Evolutionary conservation across 2,797 vertebrate species (phyloP), one percentile per base, ranked within the genome.

Genomic region (Clamator glandarius): DNA sequence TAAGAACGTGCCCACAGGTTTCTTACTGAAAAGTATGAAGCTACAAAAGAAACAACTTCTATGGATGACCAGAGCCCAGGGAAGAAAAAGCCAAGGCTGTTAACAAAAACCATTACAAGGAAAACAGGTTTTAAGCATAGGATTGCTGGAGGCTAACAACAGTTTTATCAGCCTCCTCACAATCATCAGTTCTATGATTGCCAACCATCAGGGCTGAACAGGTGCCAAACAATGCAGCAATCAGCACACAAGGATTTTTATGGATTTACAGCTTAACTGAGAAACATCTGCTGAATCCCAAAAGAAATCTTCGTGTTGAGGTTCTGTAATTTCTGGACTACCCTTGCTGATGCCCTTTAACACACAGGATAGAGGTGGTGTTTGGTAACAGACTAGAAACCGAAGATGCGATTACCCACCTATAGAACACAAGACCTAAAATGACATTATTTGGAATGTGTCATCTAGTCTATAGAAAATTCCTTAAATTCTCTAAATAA

Each of bases 351-450:
- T 33, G 28, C 23, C 33, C 33, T 81, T 25, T 19, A 42, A 33
- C 12, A 9, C 28, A 8, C 2, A 5, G 68, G 11, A 29, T 10
- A 41, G 46, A 61, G 17, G 25, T 8, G 20, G 17, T 1, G 0
- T 54, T 52, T 35, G 24, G 51, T 13, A 46, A 54, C 29, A 64
- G 26, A 24, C 39, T 51, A n/a, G 36, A 52, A 84, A 91, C 50
- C 52, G 31, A 77, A 50, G 33, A 6, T 3, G 1, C 31, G 8
- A 62, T 69, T 63, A 35, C 12, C 12, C 21, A 5, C 52, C 54
- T 5, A 2, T 51, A 67, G 48, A 74, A 12, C 7, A 4, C 29
- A 29, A 54, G 13, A 50, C 8, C 10, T 31, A 5, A 70, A 79
- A 46, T 6, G 42, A 11, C 51, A 12, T 55, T 18, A 18, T 78